Conservation (phyloP, 2,113 vertebrate species). For the Vicugna pacos region DNA sequence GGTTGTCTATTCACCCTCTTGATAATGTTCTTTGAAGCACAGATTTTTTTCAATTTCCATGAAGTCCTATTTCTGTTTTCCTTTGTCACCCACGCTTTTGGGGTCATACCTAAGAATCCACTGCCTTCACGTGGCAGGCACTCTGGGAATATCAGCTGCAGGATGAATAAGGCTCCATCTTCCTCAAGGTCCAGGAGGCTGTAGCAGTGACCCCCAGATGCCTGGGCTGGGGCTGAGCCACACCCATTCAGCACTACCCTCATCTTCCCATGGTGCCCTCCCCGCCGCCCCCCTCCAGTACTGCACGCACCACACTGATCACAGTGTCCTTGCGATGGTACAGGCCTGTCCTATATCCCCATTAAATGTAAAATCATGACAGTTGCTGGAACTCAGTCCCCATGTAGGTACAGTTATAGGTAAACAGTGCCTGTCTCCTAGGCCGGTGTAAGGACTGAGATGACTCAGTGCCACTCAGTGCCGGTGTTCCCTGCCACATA, state of each 20-base stretch:
- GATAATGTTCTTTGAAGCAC: background rate
- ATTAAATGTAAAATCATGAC: background rate
- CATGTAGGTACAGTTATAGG: background rate
- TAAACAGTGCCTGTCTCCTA: background rate
- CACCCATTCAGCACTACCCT: background rate
- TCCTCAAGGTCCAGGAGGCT: background rate
- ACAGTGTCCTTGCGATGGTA: background rate
- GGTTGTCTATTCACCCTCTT: background rate
- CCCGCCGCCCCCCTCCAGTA: background rate
- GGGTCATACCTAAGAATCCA: background rate
- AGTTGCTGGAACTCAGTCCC: background rate
- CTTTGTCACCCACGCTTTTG: background rate
- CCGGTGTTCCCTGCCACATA: background rate
- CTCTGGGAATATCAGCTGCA: background rate
- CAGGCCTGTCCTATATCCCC: background rate
- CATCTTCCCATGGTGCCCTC: background rate
- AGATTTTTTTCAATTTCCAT: background rate
- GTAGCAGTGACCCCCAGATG: background rate
- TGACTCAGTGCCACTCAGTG: background rate
- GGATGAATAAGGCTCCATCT: background rate
- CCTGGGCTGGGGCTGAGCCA: background rate
- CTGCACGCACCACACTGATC: background rate
- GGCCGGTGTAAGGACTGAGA: background rate
- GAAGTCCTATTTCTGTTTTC: background rate
- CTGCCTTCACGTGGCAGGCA: too few relatives aligned